Evolutionary conservation across 2,797 vertebrate genomes (phyloP).

Genomic region (Ctenopoma multispine): DNA sequence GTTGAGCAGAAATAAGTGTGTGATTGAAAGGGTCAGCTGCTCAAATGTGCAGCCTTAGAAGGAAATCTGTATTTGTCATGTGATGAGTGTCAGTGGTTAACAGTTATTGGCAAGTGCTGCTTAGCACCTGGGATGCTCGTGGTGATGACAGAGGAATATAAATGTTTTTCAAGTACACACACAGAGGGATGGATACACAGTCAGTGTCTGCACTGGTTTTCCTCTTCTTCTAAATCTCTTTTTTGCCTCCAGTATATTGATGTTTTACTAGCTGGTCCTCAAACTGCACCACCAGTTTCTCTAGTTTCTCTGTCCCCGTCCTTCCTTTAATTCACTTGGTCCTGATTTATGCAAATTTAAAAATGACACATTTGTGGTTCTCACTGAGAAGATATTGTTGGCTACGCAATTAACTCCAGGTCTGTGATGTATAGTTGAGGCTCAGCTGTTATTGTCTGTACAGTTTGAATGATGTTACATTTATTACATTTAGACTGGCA

Average conservation of each 20-base stretch:
- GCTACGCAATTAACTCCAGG: no score
- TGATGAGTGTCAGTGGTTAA: constrained; percentile 44
- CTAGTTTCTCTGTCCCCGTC: no score
- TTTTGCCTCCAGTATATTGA: no score
- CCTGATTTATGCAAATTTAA: no score
- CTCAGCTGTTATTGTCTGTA: no score
- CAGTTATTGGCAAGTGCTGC: constrained; percentile 28
- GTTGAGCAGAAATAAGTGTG: constrained; percentile 36
- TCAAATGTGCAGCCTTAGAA: constrained; percentile 25
- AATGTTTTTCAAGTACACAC: not conserved
- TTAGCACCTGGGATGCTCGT: constrained; percentile 28
- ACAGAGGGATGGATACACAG: not conserved
- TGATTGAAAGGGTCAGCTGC: constrained; percentile 61
- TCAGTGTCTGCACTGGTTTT: not conserved
- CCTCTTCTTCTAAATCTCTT: not conserved
- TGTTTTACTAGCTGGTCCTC: no score
- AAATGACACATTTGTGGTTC: no score
- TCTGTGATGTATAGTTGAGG: no score
- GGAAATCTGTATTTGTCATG: constrained; percentile 43
- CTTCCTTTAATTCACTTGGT: no score
- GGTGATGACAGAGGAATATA: constrained; percentile 35
- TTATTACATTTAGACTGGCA: no score
- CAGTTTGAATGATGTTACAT: not conserved
- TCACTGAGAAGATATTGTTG: no score
- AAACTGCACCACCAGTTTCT: no score